Evolutionary conservation across 2,113 vertebrate species (phyloP), one percentile per base, ranked within the genome.

Genomic region (Pachypanchax playfairii): DNA sequence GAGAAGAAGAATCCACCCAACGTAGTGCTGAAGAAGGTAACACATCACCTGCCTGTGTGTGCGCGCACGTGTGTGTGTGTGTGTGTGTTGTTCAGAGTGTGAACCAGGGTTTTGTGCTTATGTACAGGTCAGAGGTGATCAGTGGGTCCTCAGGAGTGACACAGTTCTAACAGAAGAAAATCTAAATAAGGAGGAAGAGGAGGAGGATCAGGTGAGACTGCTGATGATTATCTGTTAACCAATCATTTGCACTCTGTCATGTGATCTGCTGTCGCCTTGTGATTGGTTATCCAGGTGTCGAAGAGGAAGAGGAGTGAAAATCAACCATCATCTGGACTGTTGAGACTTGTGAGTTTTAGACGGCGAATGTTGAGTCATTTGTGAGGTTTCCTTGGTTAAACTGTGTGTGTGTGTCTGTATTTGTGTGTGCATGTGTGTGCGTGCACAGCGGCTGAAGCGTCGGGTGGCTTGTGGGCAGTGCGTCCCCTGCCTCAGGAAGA

Each of bases 211-310:
- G 54, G 55, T 43, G 13, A 44, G 33, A 17, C 18, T 12, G 33
- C 13, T 5, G n/a, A n/a, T 14, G 20, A 12, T 21, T 6, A 17
- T 17, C 33, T 54, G 5, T 18, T 39, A 38, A 38, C 24, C 38
- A 57, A 13, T 41, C 5, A 18, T 7, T 3, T 36, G 18, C 24
- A 1, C 14, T 28, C 28, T 59, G 7, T 26, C 58, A 39, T 50
- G 46, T 62, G 59, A 62, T 25, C 35, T 31, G 25, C 18, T 12
- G 35, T 9, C n/a, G 14, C 4, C 55, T 11, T 52, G 14, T 42
- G 48, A 52, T 52, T 63, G 48, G 60, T 31, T 28, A 10, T 22
- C 9, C 18, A 63, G 60, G 31, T 13, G 35, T 29, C 17, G 60
- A 13, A 3, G 13, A 31, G 1, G 36, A 26, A 5, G 9, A 29